A percentile compares a stretch with the other conserved stretches of the same genome.
Evolutionary conservation across 2,888 invertebrate genomes (phyloP).

Genomic region (Sicus ferrugineus): DNA sequence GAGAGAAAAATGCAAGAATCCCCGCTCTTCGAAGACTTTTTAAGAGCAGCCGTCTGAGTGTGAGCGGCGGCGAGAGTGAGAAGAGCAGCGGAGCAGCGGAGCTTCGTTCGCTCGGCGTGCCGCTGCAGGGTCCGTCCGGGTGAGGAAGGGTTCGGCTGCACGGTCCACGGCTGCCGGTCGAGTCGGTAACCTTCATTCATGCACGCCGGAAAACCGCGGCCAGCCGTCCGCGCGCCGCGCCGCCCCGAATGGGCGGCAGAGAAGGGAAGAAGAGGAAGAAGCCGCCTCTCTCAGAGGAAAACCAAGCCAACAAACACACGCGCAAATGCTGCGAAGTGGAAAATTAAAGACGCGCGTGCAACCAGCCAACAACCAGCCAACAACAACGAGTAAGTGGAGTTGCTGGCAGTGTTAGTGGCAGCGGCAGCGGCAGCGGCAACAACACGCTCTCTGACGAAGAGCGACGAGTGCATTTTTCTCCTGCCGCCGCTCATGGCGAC

Average conservation of each 20-base stretch:
- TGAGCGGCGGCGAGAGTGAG: constrained; percentile 24
- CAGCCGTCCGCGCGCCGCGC: constrained; percentile 6
- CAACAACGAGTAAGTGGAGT: background rate
- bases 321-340: constrained; percentile 23
- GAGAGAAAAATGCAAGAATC: background rate
- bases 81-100: background rate
- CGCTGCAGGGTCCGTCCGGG: constrained; percentile 43
- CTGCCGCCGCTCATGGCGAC: background rate
- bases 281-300: constrained; percentile 49
- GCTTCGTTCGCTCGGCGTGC: background rate
- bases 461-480: constrained; percentile 24
- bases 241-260: background rate
- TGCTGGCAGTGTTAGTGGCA: background rate
- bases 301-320: constrained; percentile 46
- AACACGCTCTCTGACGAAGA: background rate
- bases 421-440: constrained; percentile 7
- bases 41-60: background rate
- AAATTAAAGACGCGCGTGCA: constrained; percentile 34
- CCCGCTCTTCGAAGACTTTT: background rate
- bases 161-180: constrained; percentile 2
- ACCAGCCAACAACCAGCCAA: background rate
- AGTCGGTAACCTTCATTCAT: constrained; percentile 28
- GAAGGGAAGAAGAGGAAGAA: constrained; percentile 21
- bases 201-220: constrained; percentile 25
- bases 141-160: constrained; percentile 40